phyloP scores from a whole-genome alignment of 2,888 invertebrate species.

The Diaperis boleti region DNA sequence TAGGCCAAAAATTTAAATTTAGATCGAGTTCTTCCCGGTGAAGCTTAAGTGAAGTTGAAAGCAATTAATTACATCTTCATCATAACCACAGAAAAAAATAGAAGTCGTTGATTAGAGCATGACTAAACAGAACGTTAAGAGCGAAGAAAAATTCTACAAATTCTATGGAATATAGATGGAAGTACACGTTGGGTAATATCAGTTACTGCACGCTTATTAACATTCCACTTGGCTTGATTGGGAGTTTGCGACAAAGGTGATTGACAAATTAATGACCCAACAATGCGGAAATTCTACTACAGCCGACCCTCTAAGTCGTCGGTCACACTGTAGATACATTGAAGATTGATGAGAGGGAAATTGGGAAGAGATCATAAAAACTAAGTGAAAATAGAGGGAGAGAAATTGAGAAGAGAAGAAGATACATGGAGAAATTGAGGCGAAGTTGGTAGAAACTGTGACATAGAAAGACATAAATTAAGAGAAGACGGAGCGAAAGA shows the following conservation, averaged over 20 bases:
- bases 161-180: no score
- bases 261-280: constrained; percentile 25
- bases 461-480: no score
- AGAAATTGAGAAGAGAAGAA: no score
- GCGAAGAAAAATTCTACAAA: not conserved
- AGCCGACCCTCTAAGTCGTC: no score
- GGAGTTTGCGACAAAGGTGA: constrained; percentile 16
- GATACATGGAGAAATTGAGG: no score
- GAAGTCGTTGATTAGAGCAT: constrained; percentile 1
- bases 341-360: no score
- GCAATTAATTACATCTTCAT: not conserved
- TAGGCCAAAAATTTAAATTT: constrained; percentile 1
- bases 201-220: constrained; percentile 19
- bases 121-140: not conserved
- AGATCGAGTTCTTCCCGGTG: not conserved
- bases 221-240: constrained; percentile 25
- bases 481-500: no score
- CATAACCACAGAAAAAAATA: constrained; percentile 2
- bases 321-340: no score
- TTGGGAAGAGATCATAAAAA: no score
- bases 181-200: constrained; percentile 2
- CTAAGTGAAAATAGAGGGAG: no score
- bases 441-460: no score
- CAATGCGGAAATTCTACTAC: constrained; percentile 15
- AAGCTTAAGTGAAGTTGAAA: not conserved